Conservation (phyloP, 2,797 vertebrate species). For the Chelmon rostratus region DNA sequence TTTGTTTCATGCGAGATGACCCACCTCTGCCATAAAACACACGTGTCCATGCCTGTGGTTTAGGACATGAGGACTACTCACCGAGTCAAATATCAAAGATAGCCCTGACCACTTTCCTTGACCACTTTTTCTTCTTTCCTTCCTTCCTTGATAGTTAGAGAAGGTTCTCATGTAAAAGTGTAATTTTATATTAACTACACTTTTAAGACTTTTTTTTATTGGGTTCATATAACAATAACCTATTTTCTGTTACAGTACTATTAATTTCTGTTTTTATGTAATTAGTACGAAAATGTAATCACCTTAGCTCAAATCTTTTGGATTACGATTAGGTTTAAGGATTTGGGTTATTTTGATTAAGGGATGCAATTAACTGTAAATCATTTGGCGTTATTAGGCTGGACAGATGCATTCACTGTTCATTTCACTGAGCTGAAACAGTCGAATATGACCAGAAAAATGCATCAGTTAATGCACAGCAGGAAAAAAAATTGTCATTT, state of each 20-base stretch:
- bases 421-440: neutral
- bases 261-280: neutral
- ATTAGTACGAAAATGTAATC: neutral
- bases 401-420: neutral
- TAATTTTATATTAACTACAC: no score
- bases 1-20: no score
- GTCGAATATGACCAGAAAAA: neutral
- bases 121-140: no score
- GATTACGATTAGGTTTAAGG: neutral
- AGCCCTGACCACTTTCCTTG: no score
- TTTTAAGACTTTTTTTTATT: no score
- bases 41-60: no score
- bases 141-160: no score
- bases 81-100: no score
- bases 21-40: no score
- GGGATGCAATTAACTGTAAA: neutral
- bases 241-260: neutral
- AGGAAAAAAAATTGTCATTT: neutral
- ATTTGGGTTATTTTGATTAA: slow-evolving; percentile 6
- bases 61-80: no score
- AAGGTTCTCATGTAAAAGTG: neutral
- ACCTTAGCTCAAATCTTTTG: neutral
- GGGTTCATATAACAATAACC: no score
- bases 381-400: neutral
- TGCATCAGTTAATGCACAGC: neutral